phyloP scores from a whole-genome alignment of 1,140 invertebrate species.

The Bombyx mori region ASM3026992v2 NC_085109.1:8267501-8268000 shows the following conservation, averaged over 20 bases:
- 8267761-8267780: constrained; percentile 54
- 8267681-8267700: constrained; percentile 19
- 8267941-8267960: constrained; percentile 49
- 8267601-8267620: constrained; percentile 41
- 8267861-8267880: constrained; percentile 27
- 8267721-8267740: constrained; percentile 24
- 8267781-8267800: constrained; percentile 30
- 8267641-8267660: constrained; percentile 21
- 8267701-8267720: constrained; percentile 22
- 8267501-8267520: constrained; percentile 20
- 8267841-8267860: constrained; percentile 3
- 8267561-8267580: constrained; percentile 61
- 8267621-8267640: constrained; percentile 23
- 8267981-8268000: constrained; percentile 40
- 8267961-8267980: constrained; percentile 48
- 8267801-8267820: constrained; percentile 12
- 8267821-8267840: constrained; percentile 18
- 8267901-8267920: constrained; percentile 46
- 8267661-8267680: constrained; percentile 22
- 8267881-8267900: constrained; percentile 50
- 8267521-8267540: constrained; percentile 40
- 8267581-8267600: constrained; percentile 59
- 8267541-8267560: constrained; percentile 50
- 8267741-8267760: constrained; percentile 39
- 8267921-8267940: constrained; percentile 56